Conservation (phyloP, 2,797 vertebrate species). For the Semotilus atromaculatus region DNA sequence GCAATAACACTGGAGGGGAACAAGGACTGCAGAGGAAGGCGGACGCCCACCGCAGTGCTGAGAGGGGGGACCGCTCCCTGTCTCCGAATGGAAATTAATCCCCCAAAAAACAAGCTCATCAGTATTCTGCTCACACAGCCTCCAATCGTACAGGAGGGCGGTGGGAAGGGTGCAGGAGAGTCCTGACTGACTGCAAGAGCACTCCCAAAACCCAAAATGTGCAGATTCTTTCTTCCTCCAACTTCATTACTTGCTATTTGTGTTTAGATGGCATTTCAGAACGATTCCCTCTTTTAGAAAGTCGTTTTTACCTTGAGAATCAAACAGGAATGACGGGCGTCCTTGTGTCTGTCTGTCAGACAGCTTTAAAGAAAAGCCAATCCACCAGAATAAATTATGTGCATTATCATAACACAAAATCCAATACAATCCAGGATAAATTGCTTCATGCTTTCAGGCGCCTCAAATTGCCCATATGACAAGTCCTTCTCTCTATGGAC, state of each 20-base stretch:
- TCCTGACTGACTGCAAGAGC: conserved; percentile 37
- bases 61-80: conserved; percentile 55
- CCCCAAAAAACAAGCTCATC: conserved; percentile 58
- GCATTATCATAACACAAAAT: conserved; percentile 72
- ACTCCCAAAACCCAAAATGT: neutral
- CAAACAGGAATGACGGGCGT: neutral
- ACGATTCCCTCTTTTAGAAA: neutral
- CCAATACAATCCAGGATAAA: conserved; percentile 65
- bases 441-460: conserved; percentile 62
- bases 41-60: conserved; percentile 21
- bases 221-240: neutral
- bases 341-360: conserved; percentile 37
- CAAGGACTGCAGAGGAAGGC: conserved; percentile 17
- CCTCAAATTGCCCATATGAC: conserved; percentile 66
- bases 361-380: conserved; percentile 41
- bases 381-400: conserved; percentile 70
- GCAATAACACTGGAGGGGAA: neutral
- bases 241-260: conserved; percentile 3
- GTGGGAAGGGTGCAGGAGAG: conserved; percentile 28
- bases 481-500: conserved; percentile 47
- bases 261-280: neutral
- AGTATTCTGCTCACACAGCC: conserved; percentile 62
- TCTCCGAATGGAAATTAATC: conserved; percentile 59
- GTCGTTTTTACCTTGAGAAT: conserved; percentile 10
- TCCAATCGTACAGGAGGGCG: conserved; percentile 45